Evolutionary conservation across 2,113 vertebrate species (phyloP).

Genomic region (Podiceps cristatus): DNA sequence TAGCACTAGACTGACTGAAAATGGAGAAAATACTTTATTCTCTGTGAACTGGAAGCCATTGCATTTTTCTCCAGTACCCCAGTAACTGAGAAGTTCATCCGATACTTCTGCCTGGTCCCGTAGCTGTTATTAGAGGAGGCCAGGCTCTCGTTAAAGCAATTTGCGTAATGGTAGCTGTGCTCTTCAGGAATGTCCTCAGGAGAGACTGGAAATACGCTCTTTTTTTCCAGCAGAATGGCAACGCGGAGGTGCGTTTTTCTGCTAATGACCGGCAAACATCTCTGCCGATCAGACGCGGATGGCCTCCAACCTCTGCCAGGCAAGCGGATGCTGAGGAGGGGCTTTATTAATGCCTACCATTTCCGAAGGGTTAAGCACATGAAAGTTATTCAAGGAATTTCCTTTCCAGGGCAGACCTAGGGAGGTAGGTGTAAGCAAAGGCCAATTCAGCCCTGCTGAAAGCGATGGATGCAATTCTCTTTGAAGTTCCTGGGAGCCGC

Average conservation of each 20-base stretch:
- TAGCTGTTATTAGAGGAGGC: conserved; percentile 61
- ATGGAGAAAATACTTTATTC: background rate
- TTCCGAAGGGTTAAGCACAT: conserved; percentile 52
- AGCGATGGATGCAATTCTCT: conserved; percentile 28
- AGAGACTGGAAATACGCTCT: conserved; percentile 25
- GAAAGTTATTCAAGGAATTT: conserved; percentile 69
- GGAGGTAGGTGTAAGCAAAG: conserved; percentile 58
- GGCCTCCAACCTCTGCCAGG: conserved; percentile 53
- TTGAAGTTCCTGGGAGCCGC: conserved; percentile 56
- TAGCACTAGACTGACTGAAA: background rate
- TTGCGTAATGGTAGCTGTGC: conserved; percentile 69
- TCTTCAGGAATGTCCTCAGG: conserved; percentile 52
- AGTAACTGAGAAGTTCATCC: conserved; percentile 31
- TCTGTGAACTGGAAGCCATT: background rate
- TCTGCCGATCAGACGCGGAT: background rate
- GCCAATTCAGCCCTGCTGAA: background rate
- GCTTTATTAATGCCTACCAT: conserved; percentile 56
- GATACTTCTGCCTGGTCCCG: conserved; percentile 17
- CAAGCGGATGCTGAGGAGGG: conserved; percentile 38
- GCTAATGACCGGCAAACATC: background rate
- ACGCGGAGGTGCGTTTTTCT: background rate
- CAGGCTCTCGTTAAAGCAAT: conserved; percentile 71
- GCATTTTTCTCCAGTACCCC: background rate
- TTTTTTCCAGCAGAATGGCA: conserved; percentile 37
- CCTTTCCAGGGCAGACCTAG: conserved; percentile 50